Evolutionary conservation across 2,113 vertebrate species (phyloP).

Genomic region (Pelodiscus sinensis): DNA sequence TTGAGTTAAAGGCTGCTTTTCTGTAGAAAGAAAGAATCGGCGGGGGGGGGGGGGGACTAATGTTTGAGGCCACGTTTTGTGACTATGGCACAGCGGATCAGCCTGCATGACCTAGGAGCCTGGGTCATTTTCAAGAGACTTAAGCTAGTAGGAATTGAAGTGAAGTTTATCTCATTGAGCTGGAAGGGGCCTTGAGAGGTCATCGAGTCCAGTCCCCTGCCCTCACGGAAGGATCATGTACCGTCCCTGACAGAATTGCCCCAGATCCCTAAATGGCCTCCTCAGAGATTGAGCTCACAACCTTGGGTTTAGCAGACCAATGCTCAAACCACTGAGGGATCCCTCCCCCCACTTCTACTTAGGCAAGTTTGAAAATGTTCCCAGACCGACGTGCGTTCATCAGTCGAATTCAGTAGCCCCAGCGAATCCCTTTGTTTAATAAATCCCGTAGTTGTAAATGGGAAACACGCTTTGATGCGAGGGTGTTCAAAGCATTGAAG

Average conservation of each 20-base stretch:
- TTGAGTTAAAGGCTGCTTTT: neutral
- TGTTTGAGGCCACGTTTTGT: neutral
- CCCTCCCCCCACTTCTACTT: no score
- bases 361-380: neutral
- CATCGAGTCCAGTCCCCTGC: no score
- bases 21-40: neutral
- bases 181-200: no score
- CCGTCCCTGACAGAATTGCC: no score
- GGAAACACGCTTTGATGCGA: neutral
- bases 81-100: neutral
- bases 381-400: neutral
- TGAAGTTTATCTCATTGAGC: no score
- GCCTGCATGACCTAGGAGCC: neutral
- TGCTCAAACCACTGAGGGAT: no score
- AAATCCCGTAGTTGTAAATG: neutral
- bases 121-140: neutral
- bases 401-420: neutral
- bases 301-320: no score
- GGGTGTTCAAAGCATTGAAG: neutral
- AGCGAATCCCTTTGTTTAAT: neutral
- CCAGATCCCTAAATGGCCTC: no score
- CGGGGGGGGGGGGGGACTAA: no score
- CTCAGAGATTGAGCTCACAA: no score
- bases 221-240: no score
- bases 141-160: neutral